Percentiles rank a stretch among this genome's conserved stretches.
phyloP scores from a whole-genome alignment of 2,888 invertebrate species.

The Cheilosia pagana region DNA sequence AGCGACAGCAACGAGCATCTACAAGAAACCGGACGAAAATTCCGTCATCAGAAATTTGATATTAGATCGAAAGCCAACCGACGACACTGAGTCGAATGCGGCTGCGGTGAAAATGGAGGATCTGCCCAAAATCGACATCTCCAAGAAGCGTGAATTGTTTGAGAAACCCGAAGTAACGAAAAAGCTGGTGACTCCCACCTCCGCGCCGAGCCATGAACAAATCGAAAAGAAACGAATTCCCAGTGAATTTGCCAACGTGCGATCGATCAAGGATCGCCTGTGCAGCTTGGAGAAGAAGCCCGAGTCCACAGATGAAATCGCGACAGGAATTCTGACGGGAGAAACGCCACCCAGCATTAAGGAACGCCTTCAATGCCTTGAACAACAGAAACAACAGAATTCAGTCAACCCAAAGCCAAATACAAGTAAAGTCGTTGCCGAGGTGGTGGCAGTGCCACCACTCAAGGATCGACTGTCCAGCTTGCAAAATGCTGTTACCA shows the following conservation, averaged over 20 bases:
- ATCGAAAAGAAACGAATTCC: conserved; percentile 61
- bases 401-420: conserved; percentile 79
- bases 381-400: conserved; percentile 84
- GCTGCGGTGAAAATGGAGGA: conserved; percentile 83
- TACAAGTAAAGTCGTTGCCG: conserved; percentile 78
- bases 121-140: conserved; percentile 91
- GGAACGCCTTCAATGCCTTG: conserved; percentile 87
- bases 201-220: conserved; percentile 73
- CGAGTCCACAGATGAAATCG: conserved; percentile 84
- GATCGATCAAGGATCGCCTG: conserved; percentile 89
- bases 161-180: conserved; percentile 85
- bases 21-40: conserved; percentile 51
- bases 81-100: conserved; percentile 24
- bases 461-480: conserved; percentile 83
- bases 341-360: conserved; percentile 87
- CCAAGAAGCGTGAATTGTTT: conserved; percentile 92
- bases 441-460: conserved; percentile 82
- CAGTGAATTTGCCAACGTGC: conserved; percentile 86
- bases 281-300: conserved; percentile 87
- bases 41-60: conserved; percentile 19
- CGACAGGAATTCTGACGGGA: conserved; percentile 83
- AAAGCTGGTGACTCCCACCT: conserved; percentile 13
- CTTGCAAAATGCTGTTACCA: conserved; percentile 82
- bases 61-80: conserved; percentile 40
- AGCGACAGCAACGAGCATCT: conserved; percentile 79